A percentile compares a stretch with the other conserved stretches of the same genome.
phyloP scores from a whole-genome alignment of 2,797 vertebrate genomes.

The Enteromius argenteus region DNA sequence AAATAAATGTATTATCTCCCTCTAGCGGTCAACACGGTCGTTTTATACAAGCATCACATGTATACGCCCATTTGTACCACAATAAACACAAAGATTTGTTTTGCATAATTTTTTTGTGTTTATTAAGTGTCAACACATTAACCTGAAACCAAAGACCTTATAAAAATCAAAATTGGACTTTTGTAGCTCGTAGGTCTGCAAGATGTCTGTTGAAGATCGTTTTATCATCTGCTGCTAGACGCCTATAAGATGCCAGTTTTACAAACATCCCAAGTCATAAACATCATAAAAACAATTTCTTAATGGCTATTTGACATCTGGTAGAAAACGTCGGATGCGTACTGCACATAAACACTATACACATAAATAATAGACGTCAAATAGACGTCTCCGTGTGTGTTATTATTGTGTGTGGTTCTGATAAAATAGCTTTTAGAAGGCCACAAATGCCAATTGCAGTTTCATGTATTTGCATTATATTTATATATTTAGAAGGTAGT shows the following conservation, averaged over 20 bases:
- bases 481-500: not conserved
- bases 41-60: not conserved
- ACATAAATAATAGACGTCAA: too few relatives aligned
- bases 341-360: not conserved
- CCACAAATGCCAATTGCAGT: not conserved
- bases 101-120: not conserved
- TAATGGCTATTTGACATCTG: not conserved
- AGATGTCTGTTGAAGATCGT: not conserved
- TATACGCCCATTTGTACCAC: not conserved
- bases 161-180: not conserved
- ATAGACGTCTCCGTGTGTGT: not conserved
- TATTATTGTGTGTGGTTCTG: not conserved
- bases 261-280: not conserved
- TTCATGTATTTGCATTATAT: not conserved
- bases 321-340: too few relatives aligned
- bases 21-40: not conserved
- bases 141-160: not conserved
- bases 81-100: not conserved
- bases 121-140: not conserved
- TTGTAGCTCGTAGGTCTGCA: not conserved
- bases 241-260: not conserved
- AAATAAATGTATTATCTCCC: too few relatives aligned
- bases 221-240: not conserved
- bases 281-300: not conserved
- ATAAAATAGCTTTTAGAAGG: not conserved